phyloP scores from a whole-genome alignment of 2,888 invertebrate species.

The Crioceris asparagi region DNA sequence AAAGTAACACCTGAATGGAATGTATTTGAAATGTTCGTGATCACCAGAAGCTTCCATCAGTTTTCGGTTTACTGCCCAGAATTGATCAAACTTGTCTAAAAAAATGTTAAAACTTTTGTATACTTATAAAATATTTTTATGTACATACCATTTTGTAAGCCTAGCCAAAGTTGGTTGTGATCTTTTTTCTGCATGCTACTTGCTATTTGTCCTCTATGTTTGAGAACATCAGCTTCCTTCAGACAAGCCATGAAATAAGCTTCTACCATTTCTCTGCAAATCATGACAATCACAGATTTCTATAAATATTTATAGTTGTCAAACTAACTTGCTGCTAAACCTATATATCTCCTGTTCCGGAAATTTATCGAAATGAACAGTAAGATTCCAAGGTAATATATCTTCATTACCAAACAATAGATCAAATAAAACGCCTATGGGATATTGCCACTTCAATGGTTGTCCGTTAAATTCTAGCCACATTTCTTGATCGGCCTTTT shows the following conservation, averaged over 20 bases:
- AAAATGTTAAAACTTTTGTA: conserved; percentile 18
- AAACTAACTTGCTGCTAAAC: conserved; percentile 66
- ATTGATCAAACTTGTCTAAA: conserved; percentile 95
- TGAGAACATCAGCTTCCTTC: conserved; percentile 97
- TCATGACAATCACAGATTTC: conserved; percentile 6
- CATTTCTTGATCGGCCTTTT: conserved; percentile 77
- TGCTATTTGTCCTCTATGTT: conserved; percentile 84
- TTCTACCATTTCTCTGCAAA: conserved; percentile 76
- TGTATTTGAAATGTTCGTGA: conserved; percentile 75
- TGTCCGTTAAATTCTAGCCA: conserved; percentile 91
- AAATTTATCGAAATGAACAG: conserved; percentile 90
- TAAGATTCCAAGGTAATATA: conserved; percentile 83
- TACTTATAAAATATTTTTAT: not conserved
- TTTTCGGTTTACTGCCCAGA: conserved; percentile 94
- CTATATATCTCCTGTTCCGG: conserved; percentile 82
- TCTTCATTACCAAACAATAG: conserved; percentile 51
- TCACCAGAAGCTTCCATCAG: conserved; percentile 81
- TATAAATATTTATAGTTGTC: conserved; percentile 1
- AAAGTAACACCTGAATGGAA: conserved; percentile 76
- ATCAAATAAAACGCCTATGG: conserved; percentile 89
- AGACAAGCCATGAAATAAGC: conserved; percentile 90
- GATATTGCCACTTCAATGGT: conserved; percentile 83
- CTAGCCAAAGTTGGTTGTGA: conserved; percentile 92
- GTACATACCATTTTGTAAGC: conserved; percentile 74
- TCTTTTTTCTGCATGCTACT: conserved; percentile 93